Evolutionary conservation across 2,113 vertebrate genomes (phyloP).

Genomic region (Megaleporinus macrocephalus): DNA sequence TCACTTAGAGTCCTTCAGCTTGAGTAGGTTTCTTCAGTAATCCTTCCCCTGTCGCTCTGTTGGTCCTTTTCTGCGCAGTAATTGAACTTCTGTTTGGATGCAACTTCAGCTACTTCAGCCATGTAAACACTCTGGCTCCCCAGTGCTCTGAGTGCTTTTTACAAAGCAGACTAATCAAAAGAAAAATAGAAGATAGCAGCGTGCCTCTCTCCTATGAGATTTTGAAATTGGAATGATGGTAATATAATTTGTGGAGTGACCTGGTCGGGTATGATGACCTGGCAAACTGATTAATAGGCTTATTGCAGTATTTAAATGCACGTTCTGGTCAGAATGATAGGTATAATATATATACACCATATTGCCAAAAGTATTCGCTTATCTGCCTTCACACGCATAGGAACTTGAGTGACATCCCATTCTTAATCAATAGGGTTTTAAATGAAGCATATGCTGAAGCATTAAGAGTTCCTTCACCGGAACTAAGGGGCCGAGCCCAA

Average conservation of each 20-base stretch:
- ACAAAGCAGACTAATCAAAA: conserved; percentile 9
- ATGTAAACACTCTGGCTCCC: not conserved
- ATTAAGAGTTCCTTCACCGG: too few relatives aligned
- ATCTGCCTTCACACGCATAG: too few relatives aligned
- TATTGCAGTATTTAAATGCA: conserved; percentile 25
- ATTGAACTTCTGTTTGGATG: conserved; percentile 1
- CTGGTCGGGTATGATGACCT: not conserved
- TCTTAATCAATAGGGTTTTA: too few relatives aligned
- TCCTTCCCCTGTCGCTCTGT: not conserved
- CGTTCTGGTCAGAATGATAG: too few relatives aligned
- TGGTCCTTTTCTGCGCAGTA: not conserved
- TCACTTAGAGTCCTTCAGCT: not conserved
- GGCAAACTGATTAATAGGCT: conserved; percentile 31
- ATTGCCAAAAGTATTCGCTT: too few relatives aligned
- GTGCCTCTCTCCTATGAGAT: not conserved
- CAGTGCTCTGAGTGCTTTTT: not conserved
- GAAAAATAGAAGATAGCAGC: not conserved
- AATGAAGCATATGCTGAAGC: too few relatives aligned
- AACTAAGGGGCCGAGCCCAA: too few relatives aligned
- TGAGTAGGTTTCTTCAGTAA: not conserved
- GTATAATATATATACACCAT: too few relatives aligned
- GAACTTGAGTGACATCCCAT: too few relatives aligned
- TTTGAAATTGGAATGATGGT: not conserved
- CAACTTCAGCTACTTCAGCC: not conserved
- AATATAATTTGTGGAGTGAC: conserved; percentile 13